Conservation (phyloP, 92 coral and sea anemone species). For the Actinernus sp. region DNA sequence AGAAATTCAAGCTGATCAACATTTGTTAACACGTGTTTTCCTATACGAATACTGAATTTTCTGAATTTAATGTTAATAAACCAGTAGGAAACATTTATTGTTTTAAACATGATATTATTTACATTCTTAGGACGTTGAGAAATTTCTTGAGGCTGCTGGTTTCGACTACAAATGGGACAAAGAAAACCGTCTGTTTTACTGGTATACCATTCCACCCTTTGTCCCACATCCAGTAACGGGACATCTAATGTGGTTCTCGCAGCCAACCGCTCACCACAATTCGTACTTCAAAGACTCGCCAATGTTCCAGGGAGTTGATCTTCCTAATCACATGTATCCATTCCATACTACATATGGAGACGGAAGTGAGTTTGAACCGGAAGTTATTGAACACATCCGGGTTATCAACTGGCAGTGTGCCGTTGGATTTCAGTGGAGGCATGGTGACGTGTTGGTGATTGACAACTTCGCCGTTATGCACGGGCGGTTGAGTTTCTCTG, state of each 20-base stretch:
- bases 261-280: conserved; percentile 83
- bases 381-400: conserved; percentile 80
- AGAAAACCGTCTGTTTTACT: conserved; percentile 60
- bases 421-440: conserved; percentile 88
- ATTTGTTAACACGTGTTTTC: too few relatives aligned
- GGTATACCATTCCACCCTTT: conserved; percentile 77
- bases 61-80: too few relatives aligned
- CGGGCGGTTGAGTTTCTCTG: conserved; percentile 65
- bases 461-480: conserved; percentile 76
- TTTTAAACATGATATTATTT: too few relatives aligned
- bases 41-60: too few relatives aligned
- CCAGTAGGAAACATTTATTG: too few relatives aligned
- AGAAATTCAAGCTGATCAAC: too few relatives aligned
- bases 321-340: conserved; percentile 77
- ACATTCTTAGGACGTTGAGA: conserved; percentile 87
- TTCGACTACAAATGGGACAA: conserved; percentile 74
- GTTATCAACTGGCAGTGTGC: conserved; percentile 76
- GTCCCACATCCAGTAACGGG: conserved; percentile 81
- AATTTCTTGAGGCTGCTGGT: conserved; percentile 46
- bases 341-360: conserved; percentile 83
- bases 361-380: conserved; percentile 82
- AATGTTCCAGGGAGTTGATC: conserved; percentile 70
- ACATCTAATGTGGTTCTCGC: conserved; percentile 83
- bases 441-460: conserved; percentile 77
- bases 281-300: conserved; percentile 91